Base-by-base conservation (phyloP, 2,797 vertebrate genomes). In the Octomys mimax region DNA sequence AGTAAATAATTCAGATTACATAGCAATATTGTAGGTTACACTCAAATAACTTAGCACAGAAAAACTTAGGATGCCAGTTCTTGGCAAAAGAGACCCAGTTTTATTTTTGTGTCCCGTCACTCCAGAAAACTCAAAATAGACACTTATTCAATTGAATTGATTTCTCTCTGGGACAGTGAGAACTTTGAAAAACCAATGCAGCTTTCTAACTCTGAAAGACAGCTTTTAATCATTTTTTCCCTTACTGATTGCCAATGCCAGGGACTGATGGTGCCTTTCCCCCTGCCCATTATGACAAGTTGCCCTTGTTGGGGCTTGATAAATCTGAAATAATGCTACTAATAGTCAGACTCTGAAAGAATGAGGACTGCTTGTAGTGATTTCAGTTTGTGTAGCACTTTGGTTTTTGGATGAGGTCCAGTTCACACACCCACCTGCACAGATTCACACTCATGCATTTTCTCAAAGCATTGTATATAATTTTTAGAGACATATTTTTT, bases 241-340 rank as follows among this genome's bases (percentile, higher is more conserved):
- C 18, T 70, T 13, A 39, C 4, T n/a, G 21, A 87, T 46, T 64
- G 54, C 49, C 84, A 83, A 4, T 28, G 31, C 66, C 24, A 66
- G 52, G 39, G 49, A 91, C 86, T 87, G 80, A 96, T 95, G 89
- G 84, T 19, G 8, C n/a, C 19, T 66, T 66, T 59, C 9, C 6
- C 21, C 33, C 88, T 73, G 61, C 21, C 91, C 85, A 10, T 95
- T 82, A 52, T 92, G 91, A 96, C 66, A 89, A 79, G 61, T 31
- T 84, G 84, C 36, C 87, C 90, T 77, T 42, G 42, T 19, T 89
- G 89, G 95, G 82, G n/a, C 78, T 89, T 93, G 42, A 92, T 92
- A 94, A 89, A 93, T 89, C 83, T 66, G 90, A 96, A 95, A 75
- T 87, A 90, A 91, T 95, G 87, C 92, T 90, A 86, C 64, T 90